phyloP scores from a whole-genome alignment of 2,888 invertebrate genomes.

The Scaptomyza tumidula region DNA sequence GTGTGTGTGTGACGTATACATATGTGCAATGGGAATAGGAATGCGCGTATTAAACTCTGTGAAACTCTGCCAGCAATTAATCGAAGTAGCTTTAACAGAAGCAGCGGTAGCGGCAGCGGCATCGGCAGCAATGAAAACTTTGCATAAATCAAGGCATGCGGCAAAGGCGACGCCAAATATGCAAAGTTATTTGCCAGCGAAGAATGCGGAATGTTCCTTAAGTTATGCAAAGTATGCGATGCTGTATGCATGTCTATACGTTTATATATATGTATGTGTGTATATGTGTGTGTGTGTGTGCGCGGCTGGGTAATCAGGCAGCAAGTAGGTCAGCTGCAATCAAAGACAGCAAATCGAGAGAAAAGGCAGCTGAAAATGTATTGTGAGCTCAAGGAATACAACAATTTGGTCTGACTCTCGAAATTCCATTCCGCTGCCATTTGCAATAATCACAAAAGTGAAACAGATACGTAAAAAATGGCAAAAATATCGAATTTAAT shows the following conservation, averaged over 20 bases:
- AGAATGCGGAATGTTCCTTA: slow-evolving; percentile 68
- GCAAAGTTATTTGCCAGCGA: slow-evolving; percentile 71
- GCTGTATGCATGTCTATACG: slow-evolving; percentile 8
- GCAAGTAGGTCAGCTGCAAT: slow-evolving; percentile 77
- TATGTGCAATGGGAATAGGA: slow-evolving; percentile 37
- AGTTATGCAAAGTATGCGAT: slow-evolving; percentile 71
- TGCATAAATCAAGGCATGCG: slow-evolving; percentile 73
- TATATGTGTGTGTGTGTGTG: slow-evolving; percentile 14
- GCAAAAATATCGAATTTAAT: slow-evolving; percentile 3
- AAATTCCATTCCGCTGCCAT: slow-evolving; percentile 23
- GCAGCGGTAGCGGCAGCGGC: slow-evolving; percentile 1
- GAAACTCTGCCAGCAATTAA: slow-evolving; percentile 60
- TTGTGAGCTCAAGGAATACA: slow-evolving; percentile 47
- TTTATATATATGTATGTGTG: background rate
- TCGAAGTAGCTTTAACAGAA: slow-evolving; percentile 59
- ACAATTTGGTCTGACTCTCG: slow-evolving; percentile 30
- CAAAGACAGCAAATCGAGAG: slow-evolving; percentile 70
- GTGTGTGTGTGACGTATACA: slow-evolving; percentile 4
- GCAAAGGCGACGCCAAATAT: slow-evolving; percentile 68
- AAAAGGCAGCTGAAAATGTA: slow-evolving; percentile 70
- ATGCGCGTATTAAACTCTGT: slow-evolving; percentile 23
- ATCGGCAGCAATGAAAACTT: slow-evolving; percentile 39
- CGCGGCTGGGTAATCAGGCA: slow-evolving; percentile 71
- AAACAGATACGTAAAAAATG: slow-evolving; percentile 1
- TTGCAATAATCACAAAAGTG: slow-evolving; percentile 24